Conservation (phyloP, 2,888 invertebrate genomes). For the Pristionchus maxplancki region DNA sequence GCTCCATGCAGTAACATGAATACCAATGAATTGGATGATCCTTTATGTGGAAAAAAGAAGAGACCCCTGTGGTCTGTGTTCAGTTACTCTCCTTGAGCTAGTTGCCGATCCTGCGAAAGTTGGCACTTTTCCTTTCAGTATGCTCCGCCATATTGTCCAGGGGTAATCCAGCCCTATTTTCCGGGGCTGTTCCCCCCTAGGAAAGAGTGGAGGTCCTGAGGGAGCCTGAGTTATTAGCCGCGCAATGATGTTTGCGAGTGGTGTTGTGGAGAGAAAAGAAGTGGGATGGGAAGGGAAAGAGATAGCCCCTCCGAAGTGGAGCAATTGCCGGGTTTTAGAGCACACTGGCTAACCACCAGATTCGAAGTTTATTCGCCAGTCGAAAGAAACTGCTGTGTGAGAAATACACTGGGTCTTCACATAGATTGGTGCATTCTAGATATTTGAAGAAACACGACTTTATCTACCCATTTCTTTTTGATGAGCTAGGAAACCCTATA, state of each 20-base stretch:
- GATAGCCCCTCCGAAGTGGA: conserved; percentile 26
- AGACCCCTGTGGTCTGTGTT: background rate
- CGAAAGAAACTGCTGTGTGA: background rate
- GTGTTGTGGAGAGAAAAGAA: conserved; percentile 8
- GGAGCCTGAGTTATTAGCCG: conserved; percentile 37
- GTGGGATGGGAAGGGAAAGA: background rate
- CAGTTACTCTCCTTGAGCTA: conserved; percentile 36
- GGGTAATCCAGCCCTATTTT: conserved; percentile 24
- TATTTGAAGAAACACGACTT: background rate
- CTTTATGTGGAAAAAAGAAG: background rate
- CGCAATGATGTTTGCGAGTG: conserved; percentile 44
- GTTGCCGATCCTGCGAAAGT: conserved; percentile 6
- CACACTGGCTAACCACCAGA: conserved; percentile 8
- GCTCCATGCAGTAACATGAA: conserved; percentile 24
- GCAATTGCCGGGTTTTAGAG: conserved; percentile 22
- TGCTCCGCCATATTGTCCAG: background rate
- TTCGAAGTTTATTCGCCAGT: background rate
- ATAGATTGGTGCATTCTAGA: background rate
- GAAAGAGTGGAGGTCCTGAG: background rate
- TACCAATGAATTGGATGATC: conserved; percentile 28
- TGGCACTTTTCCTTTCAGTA: background rate
- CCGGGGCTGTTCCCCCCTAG: conserved; percentile 5
- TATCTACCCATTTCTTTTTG: background rate
- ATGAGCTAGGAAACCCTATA: conserved; percentile 29
- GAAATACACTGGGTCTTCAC: background rate